Evolutionary conservation across 2,797 vertebrate species (phyloP).

Genomic region (Mormyrus hasselquistii): DNA sequence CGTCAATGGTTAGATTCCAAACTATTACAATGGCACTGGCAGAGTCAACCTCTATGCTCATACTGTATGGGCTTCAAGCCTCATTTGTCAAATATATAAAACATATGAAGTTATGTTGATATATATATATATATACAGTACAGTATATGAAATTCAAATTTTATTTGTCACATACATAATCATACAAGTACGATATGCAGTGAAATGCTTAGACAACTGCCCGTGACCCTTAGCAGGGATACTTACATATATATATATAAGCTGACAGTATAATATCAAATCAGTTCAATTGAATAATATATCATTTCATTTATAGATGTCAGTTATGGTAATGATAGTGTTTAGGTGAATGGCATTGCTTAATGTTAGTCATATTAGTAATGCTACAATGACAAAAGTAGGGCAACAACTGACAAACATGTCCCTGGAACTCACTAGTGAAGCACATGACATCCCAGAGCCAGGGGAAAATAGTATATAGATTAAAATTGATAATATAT

Average conservation of each 20-base stretch:
- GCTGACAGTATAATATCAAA: not conserved
- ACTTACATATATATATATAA: not conserved
- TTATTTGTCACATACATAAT: no score
- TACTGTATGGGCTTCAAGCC: not conserved
- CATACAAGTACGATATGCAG: no score
- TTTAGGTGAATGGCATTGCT: not conserved
- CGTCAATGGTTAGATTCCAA: not conserved
- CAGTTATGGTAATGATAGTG: not conserved
- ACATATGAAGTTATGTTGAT: not conserved
- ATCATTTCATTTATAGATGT: not conserved
- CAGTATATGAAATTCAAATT: no score
- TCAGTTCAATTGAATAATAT: not conserved
- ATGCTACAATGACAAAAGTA: not conserved
- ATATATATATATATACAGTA: not conserved
- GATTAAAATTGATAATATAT: not conserved
- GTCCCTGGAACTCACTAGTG: not conserved
- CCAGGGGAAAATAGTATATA: not conserved
- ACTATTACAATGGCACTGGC: not conserved
- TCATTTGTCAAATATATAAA: not conserved
- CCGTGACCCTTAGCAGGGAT: no score
- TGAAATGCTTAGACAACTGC: no score
- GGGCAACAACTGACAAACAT: not conserved
- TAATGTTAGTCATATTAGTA: not conserved
- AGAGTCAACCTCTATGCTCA: not conserved
- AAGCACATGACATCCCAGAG: not conserved